Evolutionary conservation across 1,140 invertebrate genomes (phyloP).

Genomic region (Leguminivora glycinivorella): DNA sequence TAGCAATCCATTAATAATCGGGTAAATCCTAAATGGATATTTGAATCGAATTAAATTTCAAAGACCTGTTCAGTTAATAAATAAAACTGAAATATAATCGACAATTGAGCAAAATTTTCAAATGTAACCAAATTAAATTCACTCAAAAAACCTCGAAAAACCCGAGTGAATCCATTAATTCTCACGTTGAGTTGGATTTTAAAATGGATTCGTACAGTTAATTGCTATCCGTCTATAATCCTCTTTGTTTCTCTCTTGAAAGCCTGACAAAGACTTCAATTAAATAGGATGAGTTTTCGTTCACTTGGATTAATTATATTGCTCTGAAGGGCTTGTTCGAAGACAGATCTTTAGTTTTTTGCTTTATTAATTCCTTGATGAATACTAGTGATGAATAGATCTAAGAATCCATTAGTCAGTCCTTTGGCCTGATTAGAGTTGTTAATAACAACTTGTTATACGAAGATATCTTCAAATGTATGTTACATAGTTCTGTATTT

Average conservation of each 20-base stretch:
- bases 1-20: no score
- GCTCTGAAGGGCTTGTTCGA: background rate
- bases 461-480: no score
- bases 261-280: constrained; percentile 15
- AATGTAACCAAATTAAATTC: background rate
- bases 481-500: no score
- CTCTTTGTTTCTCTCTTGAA: background rate
- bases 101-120: no score
- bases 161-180: background rate
- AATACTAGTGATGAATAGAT: no score
- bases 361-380: background rate
- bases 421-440: no score
- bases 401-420: no score
- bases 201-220: background rate
- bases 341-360: background rate
- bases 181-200: background rate
- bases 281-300: constrained; percentile 15
- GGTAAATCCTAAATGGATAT: no score
- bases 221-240: constrained; percentile 18
- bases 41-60: no score
- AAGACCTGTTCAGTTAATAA: no score
- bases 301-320: constrained; percentile 14
- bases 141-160: background rate
- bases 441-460: no score
- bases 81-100: no score